Evolutionary conservation across 2,113 vertebrate species (phyloP), one percentile per base, ranked within the genome.

Genomic region (Pionites leucogaster): DNA sequence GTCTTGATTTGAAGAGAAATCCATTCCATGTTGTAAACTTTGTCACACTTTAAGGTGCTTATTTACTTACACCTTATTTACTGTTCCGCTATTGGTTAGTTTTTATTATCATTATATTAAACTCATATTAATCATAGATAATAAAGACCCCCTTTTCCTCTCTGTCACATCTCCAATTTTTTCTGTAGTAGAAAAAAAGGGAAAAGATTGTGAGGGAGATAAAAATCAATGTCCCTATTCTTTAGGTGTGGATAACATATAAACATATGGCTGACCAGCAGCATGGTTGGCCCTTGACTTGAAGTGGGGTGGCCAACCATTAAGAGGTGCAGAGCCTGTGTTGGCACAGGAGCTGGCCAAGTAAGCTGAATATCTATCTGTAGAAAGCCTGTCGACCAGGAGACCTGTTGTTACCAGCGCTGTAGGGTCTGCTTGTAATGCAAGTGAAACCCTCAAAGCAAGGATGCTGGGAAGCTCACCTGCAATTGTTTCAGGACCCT

Each of bases 1-100:
- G n/a, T 75, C 91, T 85, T 87, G 39, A 95, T 94, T 94, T 91
- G 70, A 91, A 78, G 31, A 25, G 6, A 86, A 92, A 90, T 69
- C 29, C 19, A 46, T 22, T 93, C 63, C 29, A 41, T 78, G 14
- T 72, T 62, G 47, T 86, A 89, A 96, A 91, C 14, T 59, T 76
- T 62, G 60, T 20, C 9, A 27, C 75, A 64, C 57, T 93, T 91
- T 86, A 85, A 31, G 59, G 27, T 53, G 68, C 35, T 14, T 91
- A 75, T 33, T 88, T 89, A 65, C 11, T 78, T 68, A 41, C 1
- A 1, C 65, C 84, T 82, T 31, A n/a, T n/a, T n/a, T n/a, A n/a
- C 29, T 79, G 3, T 91, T 91, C 49, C 39, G 50, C 42, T 83
- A 25, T 81, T 91, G 63, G 15, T 39, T 93, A 60, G 20, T 9